phyloP scores from a whole-genome alignment of 2,888 invertebrate species.

The Apodemia arnacis region DNA sequence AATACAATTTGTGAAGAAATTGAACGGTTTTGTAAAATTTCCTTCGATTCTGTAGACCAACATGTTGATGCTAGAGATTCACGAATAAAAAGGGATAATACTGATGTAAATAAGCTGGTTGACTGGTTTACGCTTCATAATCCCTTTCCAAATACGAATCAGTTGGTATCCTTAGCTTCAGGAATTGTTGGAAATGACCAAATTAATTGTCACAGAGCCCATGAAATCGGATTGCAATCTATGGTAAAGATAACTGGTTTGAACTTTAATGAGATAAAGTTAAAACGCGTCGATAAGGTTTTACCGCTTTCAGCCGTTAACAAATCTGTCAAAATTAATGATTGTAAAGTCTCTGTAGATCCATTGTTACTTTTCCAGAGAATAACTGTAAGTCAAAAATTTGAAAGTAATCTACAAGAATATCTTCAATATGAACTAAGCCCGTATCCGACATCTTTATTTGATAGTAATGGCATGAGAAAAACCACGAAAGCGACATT shows the following conservation, averaged over 20 bases:
- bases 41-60: constrained; percentile 66
- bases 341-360: no score
- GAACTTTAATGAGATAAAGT: constrained; percentile 24
- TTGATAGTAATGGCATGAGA: constrained; percentile 81
- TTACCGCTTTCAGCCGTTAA: no score
- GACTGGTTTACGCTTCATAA: constrained; percentile 74
- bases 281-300: no score
- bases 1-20: constrained; percentile 84
- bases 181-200: constrained; percentile 81
- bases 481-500: constrained; percentile 83
- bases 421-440: constrained; percentile 81
- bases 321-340: no score
- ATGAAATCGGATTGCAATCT: constrained; percentile 73
- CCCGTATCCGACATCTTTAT: constrained; percentile 80
- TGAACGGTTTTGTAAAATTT: constrained; percentile 66
- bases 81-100: constrained; percentile 66
- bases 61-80: constrained; percentile 76
- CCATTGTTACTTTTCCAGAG: no score
- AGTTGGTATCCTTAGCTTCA: constrained; percentile 75
- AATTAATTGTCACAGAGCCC: constrained; percentile 84
- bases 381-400: constrained; percentile 64
- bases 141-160: constrained; percentile 72
- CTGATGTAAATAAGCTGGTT: constrained; percentile 66
- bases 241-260: constrained; percentile 43
- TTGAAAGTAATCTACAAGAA: constrained; percentile 78